phyloP scores from a whole-genome alignment of 2,797 vertebrate genomes.

The Gymnodraco acuticeps region DNA sequence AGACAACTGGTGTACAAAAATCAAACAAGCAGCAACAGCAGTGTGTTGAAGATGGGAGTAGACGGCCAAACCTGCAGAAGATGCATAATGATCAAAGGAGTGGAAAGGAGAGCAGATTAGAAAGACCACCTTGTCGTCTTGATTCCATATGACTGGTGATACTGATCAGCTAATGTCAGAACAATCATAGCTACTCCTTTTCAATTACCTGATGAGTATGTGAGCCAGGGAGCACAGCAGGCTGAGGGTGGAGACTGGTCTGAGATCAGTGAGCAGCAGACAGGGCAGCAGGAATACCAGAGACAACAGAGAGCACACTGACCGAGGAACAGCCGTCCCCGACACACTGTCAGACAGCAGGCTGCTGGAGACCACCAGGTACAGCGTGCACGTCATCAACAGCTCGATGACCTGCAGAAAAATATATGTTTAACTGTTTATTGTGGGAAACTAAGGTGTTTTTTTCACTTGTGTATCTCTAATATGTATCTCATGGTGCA shows the following conservation, averaged over 20 bases:
- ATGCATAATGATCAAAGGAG: slow-evolving; percentile 30
- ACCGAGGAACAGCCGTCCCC: slow-evolving; percentile 70
- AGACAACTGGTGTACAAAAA: slow-evolving; percentile 44
- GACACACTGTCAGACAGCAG: slow-evolving; percentile 84
- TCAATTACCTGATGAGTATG: slow-evolving; percentile 81
- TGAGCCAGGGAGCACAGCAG: slow-evolving; percentile 89
- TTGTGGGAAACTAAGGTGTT: background rate
- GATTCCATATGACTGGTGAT: slow-evolving; percentile 17
- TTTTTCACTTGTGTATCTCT: background rate
- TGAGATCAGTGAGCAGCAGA: slow-evolving; percentile 86
- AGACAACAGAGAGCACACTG: slow-evolving; percentile 80
- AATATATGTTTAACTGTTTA: background rate
- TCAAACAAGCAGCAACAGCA: slow-evolving; percentile 36
- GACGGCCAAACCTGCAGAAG: slow-evolving; percentile 43
- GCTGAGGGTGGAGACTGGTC: slow-evolving; percentile 85
- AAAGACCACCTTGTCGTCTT: background rate
- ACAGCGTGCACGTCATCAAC: slow-evolving; percentile 86
- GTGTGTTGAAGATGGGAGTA: slow-evolving; percentile 36
- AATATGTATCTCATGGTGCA: background rate
- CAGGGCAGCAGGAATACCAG: slow-evolving; percentile 84
- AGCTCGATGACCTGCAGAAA: slow-evolving; percentile 81
- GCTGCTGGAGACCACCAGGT: slow-evolving; percentile 86
- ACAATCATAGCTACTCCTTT: background rate
- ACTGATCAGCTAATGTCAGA: slow-evolving; percentile 6
- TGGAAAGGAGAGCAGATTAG: slow-evolving; percentile 31